A percentile compares a stretch with the other conserved stretches of the same genome.
Conservation (phyloP, 2,113 vertebrate species). For the Albula glossodonta region DNA sequence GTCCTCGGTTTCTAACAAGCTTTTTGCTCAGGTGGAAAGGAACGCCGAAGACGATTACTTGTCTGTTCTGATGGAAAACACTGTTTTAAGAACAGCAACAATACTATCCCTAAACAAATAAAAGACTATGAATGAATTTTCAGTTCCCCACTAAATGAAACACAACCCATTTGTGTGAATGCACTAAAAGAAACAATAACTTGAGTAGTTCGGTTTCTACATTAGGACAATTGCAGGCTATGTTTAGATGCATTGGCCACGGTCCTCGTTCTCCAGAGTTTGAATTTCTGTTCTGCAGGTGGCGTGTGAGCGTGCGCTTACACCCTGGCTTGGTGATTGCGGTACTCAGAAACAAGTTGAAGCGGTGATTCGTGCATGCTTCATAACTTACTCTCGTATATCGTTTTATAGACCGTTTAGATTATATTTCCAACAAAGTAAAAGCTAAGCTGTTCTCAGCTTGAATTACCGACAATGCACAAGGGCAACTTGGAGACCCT, state of each 20-base stretch:
- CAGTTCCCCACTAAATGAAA: not conserved
- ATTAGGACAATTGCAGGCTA: no score
- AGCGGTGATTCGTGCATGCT: not conserved
- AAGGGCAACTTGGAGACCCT: not conserved
- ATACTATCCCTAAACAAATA: not conserved
- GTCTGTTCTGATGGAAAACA: not conserved
- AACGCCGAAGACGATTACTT: not conserved
- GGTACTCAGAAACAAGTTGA: not conserved
- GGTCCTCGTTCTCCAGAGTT: not conserved
- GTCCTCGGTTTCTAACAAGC: not conserved
- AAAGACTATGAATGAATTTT: not conserved
- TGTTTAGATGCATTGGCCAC: no score
- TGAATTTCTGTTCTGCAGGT: not conserved
- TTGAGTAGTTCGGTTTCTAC: not conserved
- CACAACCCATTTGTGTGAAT: not conserved
- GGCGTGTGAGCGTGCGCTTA: not conserved
- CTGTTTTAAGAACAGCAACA: not conserved
- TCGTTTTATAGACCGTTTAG: not conserved
- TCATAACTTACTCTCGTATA: not conserved
- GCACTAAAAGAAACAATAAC: not conserved
- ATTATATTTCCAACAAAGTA: not conserved
- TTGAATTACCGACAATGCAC: not conserved
- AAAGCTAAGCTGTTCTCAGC: not conserved
- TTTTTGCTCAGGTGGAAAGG: not conserved
- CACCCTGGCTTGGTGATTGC: not conserved